Percentiles rank a stretch among this genome's conserved stretches.
phyloP scores from a whole-genome alignment of 2,888 invertebrate genomes.

The Amiota minor region DNA sequence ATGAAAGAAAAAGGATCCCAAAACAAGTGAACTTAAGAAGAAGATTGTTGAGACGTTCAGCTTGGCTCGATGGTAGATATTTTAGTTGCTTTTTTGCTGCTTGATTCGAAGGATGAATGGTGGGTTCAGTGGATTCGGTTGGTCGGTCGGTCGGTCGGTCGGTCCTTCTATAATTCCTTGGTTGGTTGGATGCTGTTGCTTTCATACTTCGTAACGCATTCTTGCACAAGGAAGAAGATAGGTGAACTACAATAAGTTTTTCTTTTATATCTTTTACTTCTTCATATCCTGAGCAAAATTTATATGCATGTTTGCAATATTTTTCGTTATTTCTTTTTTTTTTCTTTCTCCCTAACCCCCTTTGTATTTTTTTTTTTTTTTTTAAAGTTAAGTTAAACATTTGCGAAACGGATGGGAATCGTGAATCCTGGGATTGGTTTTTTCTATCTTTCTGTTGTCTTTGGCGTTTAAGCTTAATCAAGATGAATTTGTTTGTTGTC shows the following conservation, averaged over 20 bases:
- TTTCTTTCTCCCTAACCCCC: conserved; percentile 10
- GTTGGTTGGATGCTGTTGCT: neutral
- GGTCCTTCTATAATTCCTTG: too few relatives aligned
- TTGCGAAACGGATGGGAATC: conserved; percentile 39
- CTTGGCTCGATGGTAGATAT: too few relatives aligned
- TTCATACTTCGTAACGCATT: neutral
- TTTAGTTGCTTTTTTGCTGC: too few relatives aligned
- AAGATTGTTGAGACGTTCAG: too few relatives aligned
- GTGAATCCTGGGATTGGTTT: neutral
- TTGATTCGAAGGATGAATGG: too few relatives aligned
- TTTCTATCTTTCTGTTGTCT: conserved; percentile 40
- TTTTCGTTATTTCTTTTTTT: conserved; percentile 10
- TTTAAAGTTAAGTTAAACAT: conserved; percentile 43
- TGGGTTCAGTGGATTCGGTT: too few relatives aligned
- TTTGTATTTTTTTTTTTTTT: conserved; percentile 28
- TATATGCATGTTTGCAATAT: conserved; percentile 49
- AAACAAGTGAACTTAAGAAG: too few relatives aligned
- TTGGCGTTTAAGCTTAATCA: conserved; percentile 60
- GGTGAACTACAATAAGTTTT: conserved; percentile 38
- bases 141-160: too few relatives aligned
- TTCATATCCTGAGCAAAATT: conserved; percentile 43
- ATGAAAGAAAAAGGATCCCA: too few relatives aligned
- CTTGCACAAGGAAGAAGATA: neutral
- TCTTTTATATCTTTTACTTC: conserved; percentile 32
- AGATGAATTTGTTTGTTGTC: conserved; percentile 65